Percentiles rank a stretch among this genome's conserved stretches.
Conservation (phyloP, 1,140 invertebrate genomes). For the Paracyclopina nana region DNA sequence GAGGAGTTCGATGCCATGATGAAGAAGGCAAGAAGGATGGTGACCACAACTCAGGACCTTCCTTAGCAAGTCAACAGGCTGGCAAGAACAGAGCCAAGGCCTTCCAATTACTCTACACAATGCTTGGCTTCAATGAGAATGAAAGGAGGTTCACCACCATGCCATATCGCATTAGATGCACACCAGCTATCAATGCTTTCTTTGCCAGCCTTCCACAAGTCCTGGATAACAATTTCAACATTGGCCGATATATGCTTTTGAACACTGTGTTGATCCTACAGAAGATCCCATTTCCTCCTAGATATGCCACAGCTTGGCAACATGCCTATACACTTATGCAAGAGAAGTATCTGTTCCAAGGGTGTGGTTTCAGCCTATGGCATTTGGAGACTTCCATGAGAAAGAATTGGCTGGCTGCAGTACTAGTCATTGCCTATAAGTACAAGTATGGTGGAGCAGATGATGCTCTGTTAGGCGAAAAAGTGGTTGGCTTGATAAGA, state of each 20-base stretch:
- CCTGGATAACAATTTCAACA: conserved; percentile 76
- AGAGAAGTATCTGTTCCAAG: conserved; percentile 13
- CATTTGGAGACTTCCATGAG: conserved; percentile 59
- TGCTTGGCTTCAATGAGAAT: conserved; percentile 76
- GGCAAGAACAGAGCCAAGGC: conserved; percentile 31
- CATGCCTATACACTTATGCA: conserved; percentile 3
- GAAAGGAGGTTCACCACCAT: conserved; percentile 75
- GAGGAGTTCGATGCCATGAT: too few relatives aligned
- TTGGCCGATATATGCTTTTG: conserved; percentile 65
- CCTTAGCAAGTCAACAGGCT: neutral
- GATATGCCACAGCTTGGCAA: conserved; percentile 21
- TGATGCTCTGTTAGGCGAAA: conserved; percentile 21
- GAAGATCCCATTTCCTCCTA: conserved; percentile 58
- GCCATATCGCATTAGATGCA: conserved; percentile 62
- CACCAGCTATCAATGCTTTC: conserved; percentile 87
- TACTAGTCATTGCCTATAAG: conserved; percentile 92
- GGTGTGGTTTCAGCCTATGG: conserved; percentile 48
- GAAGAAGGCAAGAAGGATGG: neutral
- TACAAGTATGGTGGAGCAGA: conserved; percentile 34
- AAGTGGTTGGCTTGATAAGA: conserved; percentile 57
- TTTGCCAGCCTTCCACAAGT: conserved; percentile 77
- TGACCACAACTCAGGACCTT: neutral
- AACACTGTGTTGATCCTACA: conserved; percentile 65
- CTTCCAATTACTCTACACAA: conserved; percentile 69
- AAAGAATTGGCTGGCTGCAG: conserved; percentile 71